Base-by-base conservation (phyloP, 2,113 vertebrate species). In the Salvelinus fontinalis region DNA sequence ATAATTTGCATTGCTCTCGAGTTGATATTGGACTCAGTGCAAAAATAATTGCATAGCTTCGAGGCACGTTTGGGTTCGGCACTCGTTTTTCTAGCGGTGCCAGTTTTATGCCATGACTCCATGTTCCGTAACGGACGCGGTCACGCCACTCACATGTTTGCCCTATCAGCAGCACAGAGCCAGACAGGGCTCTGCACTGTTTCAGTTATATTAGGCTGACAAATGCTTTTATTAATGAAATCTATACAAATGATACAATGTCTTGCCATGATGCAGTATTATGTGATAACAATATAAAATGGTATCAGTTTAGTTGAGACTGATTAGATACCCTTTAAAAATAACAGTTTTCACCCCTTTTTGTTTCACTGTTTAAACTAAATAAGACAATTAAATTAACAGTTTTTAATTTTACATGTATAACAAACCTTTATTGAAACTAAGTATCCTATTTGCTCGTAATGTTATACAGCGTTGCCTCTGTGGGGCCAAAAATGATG, bases 1-100 rank as follows among this genome's bases (percentile, higher is more conserved):
- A 93, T 93, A 94, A 94, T 94, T 93, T 93, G 92, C 93, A 94
- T 93, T 91, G 90, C 91, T 94, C 92, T 93, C 91, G 88, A 92
- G 90, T 92, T 94, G 91, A 94, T 93, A 91, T 93, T 94, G 91
- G 92, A 91, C 84, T 85, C 88, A 85, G 88, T 83, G 88, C 88
- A 87, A 90, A 94, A 93, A 93, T 93, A 93, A 94, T 94, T 94
- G 92, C 91, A 91, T 92, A 81, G 92, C 93, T 93, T 60, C 71
- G 75, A 93, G 93, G 93, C 92, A 93, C 80, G 90, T 82, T 81
- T 80, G 78, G 70, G 77, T 83, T 88, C 88, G 62, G 84, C 79
- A 59, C 75, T 78, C 71, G 39, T 76, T 64, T 48, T 70, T 76
- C 77, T 78, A 73, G 78, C 79, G 49, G 76, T 81, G 75, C 81